Percentiles rank a stretch among this genome's conserved stretches.
Evolutionary conservation across 2,888 invertebrate species (phyloP).

Genomic region (Drosophila seclusa): DNA sequence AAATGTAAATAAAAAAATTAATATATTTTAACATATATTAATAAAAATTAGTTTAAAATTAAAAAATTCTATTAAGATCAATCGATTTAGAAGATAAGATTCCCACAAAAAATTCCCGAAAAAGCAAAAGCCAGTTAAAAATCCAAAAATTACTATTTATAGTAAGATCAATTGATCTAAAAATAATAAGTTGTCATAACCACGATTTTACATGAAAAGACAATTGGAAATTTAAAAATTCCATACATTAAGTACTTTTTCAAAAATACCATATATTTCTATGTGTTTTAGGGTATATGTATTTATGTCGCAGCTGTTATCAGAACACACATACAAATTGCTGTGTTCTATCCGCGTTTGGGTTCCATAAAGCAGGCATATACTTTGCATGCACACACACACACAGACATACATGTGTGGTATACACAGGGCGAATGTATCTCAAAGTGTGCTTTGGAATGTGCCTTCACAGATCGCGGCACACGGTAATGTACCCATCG

Average conservation of each 20-base stretch:
- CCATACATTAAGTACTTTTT: background rate
- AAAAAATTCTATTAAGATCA: background rate
- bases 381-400: conserved; percentile 52
- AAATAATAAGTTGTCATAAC: background rate
- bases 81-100: background rate
- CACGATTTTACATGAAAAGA: background rate
- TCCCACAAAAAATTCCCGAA: background rate
- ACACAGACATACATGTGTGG: background rate
- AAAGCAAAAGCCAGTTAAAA: background rate
- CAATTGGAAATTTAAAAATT: background rate
- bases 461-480: conserved; percentile 84
- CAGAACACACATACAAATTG: background rate
- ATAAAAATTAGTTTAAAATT: background rate
- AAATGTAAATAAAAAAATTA: background rate
- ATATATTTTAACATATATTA: background rate
- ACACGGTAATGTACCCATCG: conserved; percentile 75
- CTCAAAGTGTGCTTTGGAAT: conserved; percentile 81
- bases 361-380: conserved; percentile 18
- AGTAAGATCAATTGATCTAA: background rate
- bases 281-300: background rate
- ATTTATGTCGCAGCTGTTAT: conserved; percentile 6
- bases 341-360: conserved; percentile 12
- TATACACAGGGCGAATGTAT: conserved; percentile 28
- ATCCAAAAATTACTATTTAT: background rate
- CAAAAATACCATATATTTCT: background rate